Conservation (phyloP, 64 coral and sea anemone species). For the Dendronephthya gigantea region DNA sequence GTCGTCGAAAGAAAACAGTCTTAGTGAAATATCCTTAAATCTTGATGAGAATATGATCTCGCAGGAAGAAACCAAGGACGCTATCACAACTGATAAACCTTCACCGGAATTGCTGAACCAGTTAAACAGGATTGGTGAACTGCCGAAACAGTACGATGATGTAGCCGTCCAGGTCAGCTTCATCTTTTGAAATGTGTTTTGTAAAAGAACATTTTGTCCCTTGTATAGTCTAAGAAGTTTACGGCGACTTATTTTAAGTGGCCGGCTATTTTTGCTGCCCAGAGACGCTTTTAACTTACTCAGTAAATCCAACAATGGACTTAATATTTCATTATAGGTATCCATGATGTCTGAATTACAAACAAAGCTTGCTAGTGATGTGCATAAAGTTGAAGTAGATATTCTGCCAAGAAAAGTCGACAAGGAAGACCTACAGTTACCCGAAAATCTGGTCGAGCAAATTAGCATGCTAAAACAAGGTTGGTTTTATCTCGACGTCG, state of each 20-base stretch:
- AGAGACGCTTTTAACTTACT: neutral
- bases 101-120: neutral
- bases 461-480: neutral
- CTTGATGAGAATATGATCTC: neutral
- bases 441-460: neutral
- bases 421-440: neutral
- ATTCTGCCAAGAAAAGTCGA: neutral
- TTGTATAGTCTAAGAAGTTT: no score
- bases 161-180: neutral
- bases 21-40: neutral
- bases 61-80: neutral
- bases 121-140: neutral
- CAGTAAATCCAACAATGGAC: neutral
- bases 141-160: neutral
- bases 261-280: neutral
- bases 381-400: neutral
- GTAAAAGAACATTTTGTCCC: neutral
- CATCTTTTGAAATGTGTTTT: neutral
- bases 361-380: neutral
- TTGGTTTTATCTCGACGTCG: no score
- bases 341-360: constrained; percentile 9
- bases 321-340: neutral
- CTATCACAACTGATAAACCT: neutral
- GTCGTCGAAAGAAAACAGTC: neutral
- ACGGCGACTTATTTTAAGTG: no score